These are phyloP conservation scores for Calliopsis andreniformis DNA, from an alignment of 1,140 invertebrate genomes.

Conservation along the genomic window DNA sequence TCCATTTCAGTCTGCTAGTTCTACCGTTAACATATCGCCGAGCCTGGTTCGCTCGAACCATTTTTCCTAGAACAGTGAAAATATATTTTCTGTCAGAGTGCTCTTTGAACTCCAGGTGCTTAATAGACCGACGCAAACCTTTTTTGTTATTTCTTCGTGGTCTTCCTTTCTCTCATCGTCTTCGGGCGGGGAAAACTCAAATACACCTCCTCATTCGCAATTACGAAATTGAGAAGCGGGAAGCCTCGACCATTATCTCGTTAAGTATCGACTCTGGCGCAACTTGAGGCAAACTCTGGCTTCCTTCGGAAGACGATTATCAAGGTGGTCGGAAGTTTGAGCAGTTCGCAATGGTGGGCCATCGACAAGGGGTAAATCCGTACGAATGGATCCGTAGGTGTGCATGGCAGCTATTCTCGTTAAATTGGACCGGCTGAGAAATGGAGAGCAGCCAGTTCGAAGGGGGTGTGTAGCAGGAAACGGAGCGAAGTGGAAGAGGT, in stretches of 20 bases:
- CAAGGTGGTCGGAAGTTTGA: constrained; percentile 11
- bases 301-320: background rate
- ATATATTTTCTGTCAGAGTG: background rate
- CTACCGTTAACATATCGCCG: constrained; percentile 35
- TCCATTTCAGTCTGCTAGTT: constrained; percentile 50
- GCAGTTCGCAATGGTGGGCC: constrained; percentile 12
- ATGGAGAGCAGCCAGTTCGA: constrained; percentile 63
- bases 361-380: constrained; percentile 66
- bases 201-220: too few species aligned
- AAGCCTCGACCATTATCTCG: background rate
- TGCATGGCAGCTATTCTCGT: constrained; percentile 63
- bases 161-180: too few species aligned
- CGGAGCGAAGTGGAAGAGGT: constrained; percentile 19
- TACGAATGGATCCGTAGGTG: constrained; percentile 65
- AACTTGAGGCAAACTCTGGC: background rate
- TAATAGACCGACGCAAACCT: background rate
- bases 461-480: constrained; percentile 18
- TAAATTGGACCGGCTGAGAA: constrained; percentile 74
- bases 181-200: too few species aligned
- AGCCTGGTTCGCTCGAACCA: background rate
- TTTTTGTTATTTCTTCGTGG: too few species aligned
- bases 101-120: background rate
- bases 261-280: background rate
- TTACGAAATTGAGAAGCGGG: background rate
- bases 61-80: constrained; percentile 1